A percentile compares a stretch with the other conserved stretches of the same genome.
phyloP scores from a whole-genome alignment of 2,888 invertebrate genomes.

The Acanthosepion lycidas region DNA sequence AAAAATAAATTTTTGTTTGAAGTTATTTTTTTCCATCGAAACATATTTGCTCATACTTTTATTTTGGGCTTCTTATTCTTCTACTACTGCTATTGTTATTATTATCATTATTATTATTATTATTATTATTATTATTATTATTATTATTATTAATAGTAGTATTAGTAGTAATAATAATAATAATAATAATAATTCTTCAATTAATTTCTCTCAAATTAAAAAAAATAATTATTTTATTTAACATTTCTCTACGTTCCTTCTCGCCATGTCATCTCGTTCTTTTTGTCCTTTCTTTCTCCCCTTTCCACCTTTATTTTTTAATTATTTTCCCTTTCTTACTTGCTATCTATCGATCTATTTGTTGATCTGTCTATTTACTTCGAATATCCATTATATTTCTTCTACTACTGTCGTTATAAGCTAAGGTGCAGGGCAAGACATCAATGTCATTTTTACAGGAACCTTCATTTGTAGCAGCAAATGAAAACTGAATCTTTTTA shows the following conservation, averaged over 20 bases:
- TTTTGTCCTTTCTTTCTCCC: no score
- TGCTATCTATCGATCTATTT: neutral
- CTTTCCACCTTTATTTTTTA: no score
- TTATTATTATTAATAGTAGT: no score
- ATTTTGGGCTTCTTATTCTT: neutral
- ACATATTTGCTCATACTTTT: neutral
- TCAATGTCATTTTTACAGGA: neutral
- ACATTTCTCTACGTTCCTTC: no score
- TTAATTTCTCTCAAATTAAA: neutral
- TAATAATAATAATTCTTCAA: no score
- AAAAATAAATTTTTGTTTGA: no score
- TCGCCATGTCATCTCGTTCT: no score
- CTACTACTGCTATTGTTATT: neutral
- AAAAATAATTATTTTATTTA: no score
- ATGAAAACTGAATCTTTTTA: neutral
- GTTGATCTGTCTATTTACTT: neutral
- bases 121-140: no score
- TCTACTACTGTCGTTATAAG: neutral
- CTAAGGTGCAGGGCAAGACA: neutral
- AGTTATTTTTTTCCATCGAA: no score
- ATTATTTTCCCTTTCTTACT: neutral
- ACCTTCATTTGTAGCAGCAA: neutral
- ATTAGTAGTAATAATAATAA: no score
- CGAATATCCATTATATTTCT: neutral
- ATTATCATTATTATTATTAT: neutral